Percentiles rank a stretch among this genome's conserved stretches.
These are phyloP conservation scores for Crocidura indochinensis DNA, from an alignment of 2,797 vertebrate genomes.

Conservation along the genomic window DNA sequence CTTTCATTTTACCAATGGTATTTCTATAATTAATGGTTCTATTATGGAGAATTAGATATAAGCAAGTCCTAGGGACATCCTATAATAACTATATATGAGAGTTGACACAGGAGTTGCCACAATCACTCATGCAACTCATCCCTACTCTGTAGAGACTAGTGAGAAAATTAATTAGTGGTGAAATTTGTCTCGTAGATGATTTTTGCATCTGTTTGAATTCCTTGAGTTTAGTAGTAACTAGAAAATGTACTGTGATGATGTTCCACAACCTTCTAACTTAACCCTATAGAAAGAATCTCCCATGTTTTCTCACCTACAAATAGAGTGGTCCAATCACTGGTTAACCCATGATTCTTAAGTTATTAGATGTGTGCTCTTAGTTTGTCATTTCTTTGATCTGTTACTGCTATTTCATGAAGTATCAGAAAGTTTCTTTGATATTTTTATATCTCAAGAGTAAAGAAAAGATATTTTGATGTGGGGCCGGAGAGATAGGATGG, in stretches of 20 bases:
- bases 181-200: not conserved
- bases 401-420: not conserved
- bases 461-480: not conserved
- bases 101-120: not conserved
- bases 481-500: too few species aligned
- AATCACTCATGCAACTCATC: not conserved
- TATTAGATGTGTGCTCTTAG: not conserved
- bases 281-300: not conserved
- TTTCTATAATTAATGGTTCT: not conserved
- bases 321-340: not conserved
- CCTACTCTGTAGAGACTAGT: slow-evolving; percentile 16
- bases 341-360: not conserved
- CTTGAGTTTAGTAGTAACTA: not conserved
- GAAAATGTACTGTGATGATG: not conserved
- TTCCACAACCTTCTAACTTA: not conserved
- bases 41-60: not conserved
- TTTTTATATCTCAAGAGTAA: not conserved
- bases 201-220: not conserved
- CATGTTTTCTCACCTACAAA: slow-evolving; percentile 2
- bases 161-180: not conserved
- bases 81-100: not conserved
- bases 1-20: not conserved
- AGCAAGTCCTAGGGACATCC: not conserved
- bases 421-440: not conserved
- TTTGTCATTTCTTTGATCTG: not conserved